These are phyloP conservation scores for Drosophila planitibia DNA, from an alignment of 2,888 invertebrate species.

Conservation along the genomic window DNA sequence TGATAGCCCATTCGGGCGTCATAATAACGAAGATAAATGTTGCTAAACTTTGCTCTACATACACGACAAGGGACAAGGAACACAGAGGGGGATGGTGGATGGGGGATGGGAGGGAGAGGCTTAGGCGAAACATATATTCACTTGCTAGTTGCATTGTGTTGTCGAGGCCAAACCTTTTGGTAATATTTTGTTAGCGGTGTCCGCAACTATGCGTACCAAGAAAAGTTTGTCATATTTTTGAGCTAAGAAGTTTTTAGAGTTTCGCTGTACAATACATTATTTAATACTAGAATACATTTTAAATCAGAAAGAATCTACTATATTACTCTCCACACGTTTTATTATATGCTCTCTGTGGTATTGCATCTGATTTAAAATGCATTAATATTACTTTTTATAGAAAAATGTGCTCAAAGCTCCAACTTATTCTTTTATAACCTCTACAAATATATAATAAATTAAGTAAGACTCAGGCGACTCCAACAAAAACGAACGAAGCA, in stretches of 20 bases:
- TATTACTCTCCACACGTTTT: neutral
- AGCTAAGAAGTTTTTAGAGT: conserved; percentile 42
- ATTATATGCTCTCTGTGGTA: neutral
- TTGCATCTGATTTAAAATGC: neutral
- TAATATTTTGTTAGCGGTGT: conserved; percentile 33
- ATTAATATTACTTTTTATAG: neutral
- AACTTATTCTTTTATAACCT: neutral
- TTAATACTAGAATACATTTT: neutral
- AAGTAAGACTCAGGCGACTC: neutral
- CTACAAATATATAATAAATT: neutral
- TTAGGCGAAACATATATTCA: conserved; percentile 26
- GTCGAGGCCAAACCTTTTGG: conserved; percentile 40
- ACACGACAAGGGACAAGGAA: conserved; percentile 30
- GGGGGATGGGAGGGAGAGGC: neutral
- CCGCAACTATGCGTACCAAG: conserved; percentile 44
- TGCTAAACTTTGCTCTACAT: conserved; percentile 66
- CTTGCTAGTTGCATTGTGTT: conserved; percentile 65
- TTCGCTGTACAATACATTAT: neutral
- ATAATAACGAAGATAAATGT: conserved; percentile 82
- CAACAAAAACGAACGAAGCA: fast-evolving
- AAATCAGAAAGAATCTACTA: neutral
- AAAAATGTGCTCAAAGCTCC: neutral
- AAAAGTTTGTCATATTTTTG: conserved; percentile 55
- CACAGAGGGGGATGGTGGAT: neutral
- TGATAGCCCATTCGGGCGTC: conserved; percentile 82